A percentile compares a stretch with the other conserved stretches of the same genome.
phyloP scores from a whole-genome alignment of 2,888 invertebrate species.

The Lycocerus yunnanus region DNA sequence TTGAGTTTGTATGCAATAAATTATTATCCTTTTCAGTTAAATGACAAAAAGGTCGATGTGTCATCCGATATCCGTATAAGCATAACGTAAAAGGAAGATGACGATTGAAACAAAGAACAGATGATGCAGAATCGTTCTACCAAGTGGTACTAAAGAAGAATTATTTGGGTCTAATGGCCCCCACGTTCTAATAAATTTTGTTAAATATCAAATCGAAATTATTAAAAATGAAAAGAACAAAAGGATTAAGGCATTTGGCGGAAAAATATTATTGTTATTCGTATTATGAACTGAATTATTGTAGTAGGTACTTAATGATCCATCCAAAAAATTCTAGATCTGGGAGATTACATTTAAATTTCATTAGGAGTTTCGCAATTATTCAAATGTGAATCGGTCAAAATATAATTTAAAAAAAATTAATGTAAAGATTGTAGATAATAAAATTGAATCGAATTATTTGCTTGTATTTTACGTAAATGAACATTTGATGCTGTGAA shows the following conservation, averaged over 20 bases:
- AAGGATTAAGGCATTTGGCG: neutral
- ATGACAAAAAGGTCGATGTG: slow-evolving; percentile 22
- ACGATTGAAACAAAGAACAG: neutral
- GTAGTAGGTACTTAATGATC: neutral
- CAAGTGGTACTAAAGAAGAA: neutral
- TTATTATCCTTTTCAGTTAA: neutral
- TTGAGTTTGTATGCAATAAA: slow-evolving; percentile 19
- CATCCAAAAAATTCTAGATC: neutral
- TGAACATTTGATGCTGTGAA: too few relatives aligned
- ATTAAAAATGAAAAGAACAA: neutral
- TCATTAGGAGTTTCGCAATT: neutral
- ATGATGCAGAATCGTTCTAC: neutral
- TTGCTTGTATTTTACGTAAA: too few relatives aligned
- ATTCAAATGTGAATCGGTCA: neutral
- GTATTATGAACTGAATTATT: neutral
- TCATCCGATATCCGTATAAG: slow-evolving; percentile 24
- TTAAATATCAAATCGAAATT: neutral
- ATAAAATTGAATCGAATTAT: neutral
- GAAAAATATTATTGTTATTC: too few relatives aligned
- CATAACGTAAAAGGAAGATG: neutral
- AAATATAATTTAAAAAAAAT: neutral
- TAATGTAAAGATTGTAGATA: neutral
- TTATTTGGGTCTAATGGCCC: too few relatives aligned
- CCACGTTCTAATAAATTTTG: too few relatives aligned
- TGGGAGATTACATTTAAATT: neutral